phyloP scores from a whole-genome alignment of 35 echinoderm and acorn worm species.

The Amphiura filiformis region DNA sequence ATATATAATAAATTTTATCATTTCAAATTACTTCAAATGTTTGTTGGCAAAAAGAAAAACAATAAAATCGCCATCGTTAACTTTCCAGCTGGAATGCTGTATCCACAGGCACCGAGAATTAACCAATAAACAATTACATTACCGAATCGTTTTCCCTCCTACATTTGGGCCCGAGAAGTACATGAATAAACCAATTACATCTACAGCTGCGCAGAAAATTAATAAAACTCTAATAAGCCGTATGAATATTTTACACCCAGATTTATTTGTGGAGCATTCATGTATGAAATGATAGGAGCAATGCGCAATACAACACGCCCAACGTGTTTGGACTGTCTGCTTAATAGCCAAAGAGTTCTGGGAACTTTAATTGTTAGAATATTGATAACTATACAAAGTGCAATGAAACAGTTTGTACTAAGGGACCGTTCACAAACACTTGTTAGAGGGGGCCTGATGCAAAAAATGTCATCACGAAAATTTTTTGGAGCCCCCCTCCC shows the following conservation, averaged over 20 bases:
- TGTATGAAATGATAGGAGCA: not conserved
- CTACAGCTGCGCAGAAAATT: slow-evolving; percentile 6
- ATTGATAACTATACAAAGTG: not conserved
- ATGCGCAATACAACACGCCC: not conserved
- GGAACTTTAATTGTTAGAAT: not conserved
- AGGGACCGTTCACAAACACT: too few relatives aligned
- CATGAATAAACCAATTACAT: slow-evolving; percentile 11
- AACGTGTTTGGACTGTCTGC: not conserved
- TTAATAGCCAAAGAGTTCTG: not conserved
- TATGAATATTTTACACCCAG: slow-evolving; percentile 7
- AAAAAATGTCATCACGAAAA: too few relatives aligned
- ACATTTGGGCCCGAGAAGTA: not conserved
- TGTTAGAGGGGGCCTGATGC: too few relatives aligned
- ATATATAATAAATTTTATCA: too few relatives aligned
- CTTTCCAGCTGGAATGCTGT: not conserved
- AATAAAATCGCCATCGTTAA: not conserved
- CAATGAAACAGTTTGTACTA: not conserved
- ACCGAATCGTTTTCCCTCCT: not conserved
- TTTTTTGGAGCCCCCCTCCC: too few relatives aligned
- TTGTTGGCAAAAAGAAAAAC: not conserved
- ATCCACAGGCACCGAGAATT: not conserved
- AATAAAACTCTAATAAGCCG: not conserved
- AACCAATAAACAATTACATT: slow-evolving; percentile 12
- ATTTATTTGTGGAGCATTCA: slow-evolving; percentile 4
- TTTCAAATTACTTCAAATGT: too few relatives aligned